Evolutionary conservation across 2,888 invertebrate species (phyloP), one percentile per base, ranked within the genome.

Genomic region (Drosophila kuntzei): DNA sequence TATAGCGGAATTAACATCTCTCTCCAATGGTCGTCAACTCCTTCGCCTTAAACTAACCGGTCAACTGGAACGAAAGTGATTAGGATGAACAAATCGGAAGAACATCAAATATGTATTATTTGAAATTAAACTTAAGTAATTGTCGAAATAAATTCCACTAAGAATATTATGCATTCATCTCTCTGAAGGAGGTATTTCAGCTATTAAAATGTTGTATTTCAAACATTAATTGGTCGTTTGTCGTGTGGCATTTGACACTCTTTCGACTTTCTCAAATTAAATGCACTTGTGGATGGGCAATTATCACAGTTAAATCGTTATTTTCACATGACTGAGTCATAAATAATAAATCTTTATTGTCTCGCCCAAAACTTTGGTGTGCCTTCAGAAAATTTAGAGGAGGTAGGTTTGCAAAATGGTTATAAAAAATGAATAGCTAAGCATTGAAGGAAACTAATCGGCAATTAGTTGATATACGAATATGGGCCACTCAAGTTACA

Each of bases 231-330:
- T 32, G 22, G 4, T 46, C 46, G 11, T 44, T 63, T 51, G 63
- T 65, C 25, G 43, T 25, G n/a, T 39, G 59, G 7, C 49, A 41
- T 44, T 20, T 53, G 37, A 49, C 43, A 43, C 32, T 37, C 5
- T 3, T 7, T 4, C 14, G 46, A 49, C 27, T 44, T 22, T 53
- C 25, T 22, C 25, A 20, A 47, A 60, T 49, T 43, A 41, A 73
- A 73, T 57, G 46, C 58, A 73, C 65, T 71, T 55, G 51, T 53
- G 34, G 32, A 18, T 36, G 27, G 55, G 50, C 65, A 76, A 75
- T 79, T 71, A 73, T 70, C 53, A 47, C 62, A 61, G 55, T 69
- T 54, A 53, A 80, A 66, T 72, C 27, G 51, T 50, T 62, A 66
- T 66, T 70, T 60, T 16, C 66, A 66, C 67, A 63, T 70, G 72